Evolutionary conservation across 2,797 vertebrate species (phyloP).

Genomic region (Steatocranus sp.): DNA sequence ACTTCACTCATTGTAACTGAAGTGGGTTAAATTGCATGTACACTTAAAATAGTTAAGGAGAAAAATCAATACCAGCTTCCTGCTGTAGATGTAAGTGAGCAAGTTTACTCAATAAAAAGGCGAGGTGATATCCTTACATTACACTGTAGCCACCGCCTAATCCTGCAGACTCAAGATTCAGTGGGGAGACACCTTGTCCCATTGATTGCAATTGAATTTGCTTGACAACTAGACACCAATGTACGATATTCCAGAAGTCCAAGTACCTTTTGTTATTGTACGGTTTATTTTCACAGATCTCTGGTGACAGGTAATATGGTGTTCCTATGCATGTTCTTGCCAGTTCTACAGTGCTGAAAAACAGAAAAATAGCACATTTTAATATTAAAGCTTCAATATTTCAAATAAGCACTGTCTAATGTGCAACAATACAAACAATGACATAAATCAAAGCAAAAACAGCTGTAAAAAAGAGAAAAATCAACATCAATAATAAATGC

Average conservation of each 20-base stretch:
- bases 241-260: not conserved
- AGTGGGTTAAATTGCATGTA: conserved; percentile 36
- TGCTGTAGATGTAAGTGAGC: conserved; percentile 2
- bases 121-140: conserved; percentile 21
- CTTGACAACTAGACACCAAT: not conserved
- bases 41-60: conserved; percentile 10
- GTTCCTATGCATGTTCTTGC: conserved; percentile 97
- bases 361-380: not conserved
- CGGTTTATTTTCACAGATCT: conserved; percentile 98
- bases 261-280: conserved; percentile 99
- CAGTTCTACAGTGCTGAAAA: conserved; percentile 88
- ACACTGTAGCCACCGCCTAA: not conserved
- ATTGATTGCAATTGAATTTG: not conserved
- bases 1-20: not conserved
- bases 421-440: not conserved
- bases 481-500: not conserved
- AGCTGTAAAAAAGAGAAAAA: not conserved
- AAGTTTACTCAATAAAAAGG: conserved; percentile 22
- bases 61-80: conserved; percentile 50
- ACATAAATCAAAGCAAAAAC: not conserved
- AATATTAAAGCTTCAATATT: not conserved
- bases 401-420: not conserved
- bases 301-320: conserved; percentile 95
- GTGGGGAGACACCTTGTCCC: not conserved
- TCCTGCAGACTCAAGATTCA: not conserved